phyloP scores from a whole-genome alignment of 2,113 vertebrate species.

The Pseudolaguvia tuberculata region DNA sequence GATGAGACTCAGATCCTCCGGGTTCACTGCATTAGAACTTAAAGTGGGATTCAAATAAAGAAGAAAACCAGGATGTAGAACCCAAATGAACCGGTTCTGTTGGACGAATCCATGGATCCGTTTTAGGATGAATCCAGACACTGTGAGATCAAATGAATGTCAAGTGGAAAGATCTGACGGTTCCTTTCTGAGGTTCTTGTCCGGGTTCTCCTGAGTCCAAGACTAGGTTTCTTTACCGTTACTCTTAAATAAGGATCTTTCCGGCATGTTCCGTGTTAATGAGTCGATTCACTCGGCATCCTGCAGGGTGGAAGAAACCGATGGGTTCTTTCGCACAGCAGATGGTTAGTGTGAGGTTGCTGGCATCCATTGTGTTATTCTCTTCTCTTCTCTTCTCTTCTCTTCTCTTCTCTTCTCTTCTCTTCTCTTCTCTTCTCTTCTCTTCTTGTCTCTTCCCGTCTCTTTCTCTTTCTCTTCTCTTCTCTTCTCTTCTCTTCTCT shows the following conservation, averaged over 20 bases:
- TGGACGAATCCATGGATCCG: too few relatives aligned
- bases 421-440: too few relatives aligned
- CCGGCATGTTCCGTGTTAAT: conserved; percentile 24
- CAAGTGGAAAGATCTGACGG: background rate
- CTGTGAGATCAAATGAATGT: background rate
- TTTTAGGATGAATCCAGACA: background rate
- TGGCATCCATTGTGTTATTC: too few relatives aligned
- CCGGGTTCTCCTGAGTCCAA: conserved; percentile 7
- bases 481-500: too few relatives aligned
- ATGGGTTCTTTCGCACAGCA: conserved; percentile 32
- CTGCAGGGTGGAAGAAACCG: conserved; percentile 26
- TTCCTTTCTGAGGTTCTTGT: conserved; percentile 25
- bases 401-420: too few relatives aligned
- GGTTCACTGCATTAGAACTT: too few relatives aligned
- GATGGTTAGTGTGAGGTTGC: conserved; percentile 29
- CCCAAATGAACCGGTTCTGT: too few relatives aligned
- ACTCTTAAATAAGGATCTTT: conserved; percentile 4
- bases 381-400: too few relatives aligned
- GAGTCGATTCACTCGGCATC: conserved; percentile 14
- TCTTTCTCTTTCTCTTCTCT: too few relatives aligned
- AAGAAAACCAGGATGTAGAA: background rate
- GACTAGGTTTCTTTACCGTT: conserved; percentile 9
- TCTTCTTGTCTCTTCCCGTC: too few relatives aligned
- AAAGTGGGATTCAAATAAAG: background rate
- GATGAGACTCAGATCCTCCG: too few relatives aligned